phyloP scores from a whole-genome alignment of 2,888 invertebrate genomes.

The Apotomis capreana region DNA sequence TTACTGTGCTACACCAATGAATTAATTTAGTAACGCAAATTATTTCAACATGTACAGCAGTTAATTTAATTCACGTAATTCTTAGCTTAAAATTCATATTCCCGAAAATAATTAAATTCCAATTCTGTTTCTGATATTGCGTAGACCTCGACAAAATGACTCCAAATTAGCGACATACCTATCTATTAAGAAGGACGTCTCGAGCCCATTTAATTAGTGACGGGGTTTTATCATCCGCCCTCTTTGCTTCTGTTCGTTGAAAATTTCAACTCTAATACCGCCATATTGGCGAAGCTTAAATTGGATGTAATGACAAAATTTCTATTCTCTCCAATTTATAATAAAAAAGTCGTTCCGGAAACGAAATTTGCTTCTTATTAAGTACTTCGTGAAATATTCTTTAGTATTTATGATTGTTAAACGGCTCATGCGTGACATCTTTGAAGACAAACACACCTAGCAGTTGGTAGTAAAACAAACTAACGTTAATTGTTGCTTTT shows the following conservation, averaged over 20 bases:
- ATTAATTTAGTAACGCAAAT: not conserved
- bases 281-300: conserved; percentile 75
- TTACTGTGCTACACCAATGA: not conserved
- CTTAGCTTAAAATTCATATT: conserved; percentile 38
- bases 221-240: conserved; percentile 78
- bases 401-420: conserved; percentile 14
- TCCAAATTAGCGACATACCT: conserved; percentile 80
- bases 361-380: conserved; percentile 43
- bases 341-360: conserved; percentile 14
- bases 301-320: conserved; percentile 62
- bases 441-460: conserved; percentile 72
- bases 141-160: conserved; percentile 66
- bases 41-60: not conserved
- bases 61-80: conserved; percentile 13
- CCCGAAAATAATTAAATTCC: conserved; percentile 58
- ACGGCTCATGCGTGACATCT: conserved; percentile 49
- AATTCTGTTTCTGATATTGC: conserved; percentile 67
- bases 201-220: conserved; percentile 80
- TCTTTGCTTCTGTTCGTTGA: conserved; percentile 71
- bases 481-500: conserved; percentile 77
- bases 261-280: conserved; percentile 72
- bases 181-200: conserved; percentile 79
- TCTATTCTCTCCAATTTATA: conserved; percentile 45
- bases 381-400: not conserved
- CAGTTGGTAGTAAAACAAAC: conserved; percentile 71